Conservation (phyloP, 2,797 vertebrate species). For the Vultur gryphus region DNA sequence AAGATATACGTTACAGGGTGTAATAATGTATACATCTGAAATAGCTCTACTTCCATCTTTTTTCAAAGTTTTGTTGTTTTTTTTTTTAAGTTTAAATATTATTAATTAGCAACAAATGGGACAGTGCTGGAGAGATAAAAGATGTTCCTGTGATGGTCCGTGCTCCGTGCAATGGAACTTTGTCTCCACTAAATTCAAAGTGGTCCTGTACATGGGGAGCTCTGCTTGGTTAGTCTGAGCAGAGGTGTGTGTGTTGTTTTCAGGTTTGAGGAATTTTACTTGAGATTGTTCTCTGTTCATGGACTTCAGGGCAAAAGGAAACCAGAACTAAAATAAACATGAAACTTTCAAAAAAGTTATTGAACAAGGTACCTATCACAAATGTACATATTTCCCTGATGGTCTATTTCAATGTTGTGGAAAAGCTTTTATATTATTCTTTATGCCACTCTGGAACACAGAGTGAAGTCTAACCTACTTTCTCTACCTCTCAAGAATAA, state of each 20-base stretch:
- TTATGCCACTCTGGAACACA: neutral
- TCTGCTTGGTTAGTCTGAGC: neutral
- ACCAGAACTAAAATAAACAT: neutral
- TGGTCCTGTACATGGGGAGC: neutral
- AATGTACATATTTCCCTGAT: neutral
- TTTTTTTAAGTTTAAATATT: neutral
- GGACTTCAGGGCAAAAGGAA: neutral
- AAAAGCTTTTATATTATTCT: neutral
- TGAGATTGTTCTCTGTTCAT: neutral
- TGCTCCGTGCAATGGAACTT: neutral
- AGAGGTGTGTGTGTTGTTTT: neutral
- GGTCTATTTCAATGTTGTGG: neutral
- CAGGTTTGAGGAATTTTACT: neutral
- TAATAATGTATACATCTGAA: neutral
- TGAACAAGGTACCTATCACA: neutral
- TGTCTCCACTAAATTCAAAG: neutral
- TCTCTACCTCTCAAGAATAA: neutral
- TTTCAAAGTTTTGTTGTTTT: neutral
- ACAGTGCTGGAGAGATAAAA: neutral
- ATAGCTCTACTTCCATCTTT: neutral
- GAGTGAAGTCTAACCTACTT: neutral
- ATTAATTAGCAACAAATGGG: neutral
- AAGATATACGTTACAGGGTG: neutral
- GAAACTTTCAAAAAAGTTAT: neutral
- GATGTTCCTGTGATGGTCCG: neutral